These are phyloP conservation scores for Marisa cornuarietis DNA, from an alignment of 1,140 invertebrate genomes.

Conservation along the genomic window DNA sequence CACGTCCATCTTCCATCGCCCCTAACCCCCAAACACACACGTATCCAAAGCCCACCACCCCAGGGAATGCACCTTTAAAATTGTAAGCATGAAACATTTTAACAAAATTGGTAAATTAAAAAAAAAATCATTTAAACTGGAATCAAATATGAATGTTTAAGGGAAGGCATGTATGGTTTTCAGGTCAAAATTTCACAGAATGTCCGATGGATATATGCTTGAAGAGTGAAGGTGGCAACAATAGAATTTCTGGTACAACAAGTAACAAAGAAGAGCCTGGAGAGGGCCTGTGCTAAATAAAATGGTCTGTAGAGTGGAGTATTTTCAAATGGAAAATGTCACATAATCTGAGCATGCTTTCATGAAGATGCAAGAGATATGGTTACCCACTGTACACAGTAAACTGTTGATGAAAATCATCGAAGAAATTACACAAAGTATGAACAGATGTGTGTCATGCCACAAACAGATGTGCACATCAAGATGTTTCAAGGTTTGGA, in stretches of 20 bases:
- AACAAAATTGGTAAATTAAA: not conserved
- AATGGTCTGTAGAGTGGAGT: too few species aligned
- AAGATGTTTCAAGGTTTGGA: too few species aligned
- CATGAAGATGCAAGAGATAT: too few species aligned
- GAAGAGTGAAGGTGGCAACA: too few species aligned
- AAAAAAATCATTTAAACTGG: not conserved
- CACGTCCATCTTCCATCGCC: not conserved
- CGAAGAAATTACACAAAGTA: too few species aligned
- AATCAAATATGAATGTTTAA: not conserved
- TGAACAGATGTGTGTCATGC: too few species aligned
- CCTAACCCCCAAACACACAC: not conserved
- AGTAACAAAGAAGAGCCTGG: not conserved
- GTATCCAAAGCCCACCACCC: not conserved
- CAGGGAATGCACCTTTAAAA: not conserved
- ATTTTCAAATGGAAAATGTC: too few species aligned
- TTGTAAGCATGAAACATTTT: not conserved
- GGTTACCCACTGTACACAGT: too few species aligned
- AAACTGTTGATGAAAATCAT: too few species aligned
- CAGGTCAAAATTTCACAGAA: not conserved
- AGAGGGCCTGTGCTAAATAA: not conserved
- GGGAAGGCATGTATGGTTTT: not conserved
- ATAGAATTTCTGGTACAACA: not conserved
- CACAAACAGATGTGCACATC: too few species aligned
- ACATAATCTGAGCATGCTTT: too few species aligned
- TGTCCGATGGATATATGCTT: not conserved